These are phyloP conservation scores for Bombus sylvicola DNA, from an alignment of 1,140 invertebrate species.

Conservation along the genomic window DNA sequence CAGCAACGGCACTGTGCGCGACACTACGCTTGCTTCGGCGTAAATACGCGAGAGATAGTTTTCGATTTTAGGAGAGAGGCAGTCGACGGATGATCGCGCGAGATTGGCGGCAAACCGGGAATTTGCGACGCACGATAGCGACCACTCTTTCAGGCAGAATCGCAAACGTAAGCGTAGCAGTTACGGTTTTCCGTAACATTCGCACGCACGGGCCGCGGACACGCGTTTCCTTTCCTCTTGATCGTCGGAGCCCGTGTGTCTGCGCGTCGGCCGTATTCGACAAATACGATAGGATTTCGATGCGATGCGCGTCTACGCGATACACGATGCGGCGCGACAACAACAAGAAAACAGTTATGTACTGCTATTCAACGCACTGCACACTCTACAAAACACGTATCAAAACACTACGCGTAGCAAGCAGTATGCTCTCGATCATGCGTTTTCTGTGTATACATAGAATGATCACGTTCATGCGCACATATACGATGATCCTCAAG, in stretches of 20 bases:
- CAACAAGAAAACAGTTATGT: not conserved
- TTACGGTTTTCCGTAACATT: not conserved
- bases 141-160: not conserved
- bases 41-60: not conserved
- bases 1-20: not conserved
- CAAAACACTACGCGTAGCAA: not conserved
- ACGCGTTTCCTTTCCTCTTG: too few species aligned
- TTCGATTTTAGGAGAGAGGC: too few species aligned
- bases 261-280: too few species aligned
- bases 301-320: too few species aligned
- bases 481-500: not conserved
- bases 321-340: not conserved
- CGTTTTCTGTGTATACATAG: not conserved
- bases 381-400: not conserved
- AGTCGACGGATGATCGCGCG: too few species aligned
- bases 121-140: not conserved
- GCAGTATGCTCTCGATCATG: not conserved
- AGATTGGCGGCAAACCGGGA: not conserved
- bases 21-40: not conserved
- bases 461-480: not conserved
- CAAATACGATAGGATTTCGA: too few species aligned
- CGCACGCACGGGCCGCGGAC: not conserved
- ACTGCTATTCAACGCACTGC: not conserved
- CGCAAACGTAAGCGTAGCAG: not conserved
- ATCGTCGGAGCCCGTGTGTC: too few species aligned